These are phyloP conservation scores for Prosopocoilus inquinatus DNA, from an alignment of 2,888 invertebrate genomes.

Conservation along the genomic window DNA sequence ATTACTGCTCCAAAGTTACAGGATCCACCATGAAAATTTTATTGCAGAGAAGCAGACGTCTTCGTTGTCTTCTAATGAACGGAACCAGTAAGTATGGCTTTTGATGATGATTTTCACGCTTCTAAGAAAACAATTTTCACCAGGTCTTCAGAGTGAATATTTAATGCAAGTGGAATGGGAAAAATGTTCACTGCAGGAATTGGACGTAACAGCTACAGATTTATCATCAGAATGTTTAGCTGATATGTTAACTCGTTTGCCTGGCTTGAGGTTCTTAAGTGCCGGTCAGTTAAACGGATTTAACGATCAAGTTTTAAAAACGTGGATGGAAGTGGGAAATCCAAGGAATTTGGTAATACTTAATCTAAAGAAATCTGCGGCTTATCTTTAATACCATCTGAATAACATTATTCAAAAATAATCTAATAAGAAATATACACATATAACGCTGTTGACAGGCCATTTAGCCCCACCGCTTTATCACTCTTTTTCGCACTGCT, in stretches of 20 bases:
- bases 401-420: neutral
- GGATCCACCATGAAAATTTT: constrained; percentile 93
- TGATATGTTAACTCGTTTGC: constrained; percentile 86
- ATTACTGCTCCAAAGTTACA: constrained; percentile 95
- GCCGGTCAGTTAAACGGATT: constrained; percentile 98
- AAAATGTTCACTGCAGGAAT: constrained; percentile 84
- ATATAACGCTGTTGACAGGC: too few species aligned
- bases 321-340: constrained; percentile 86
- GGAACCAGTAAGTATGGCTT: constrained; percentile 80
- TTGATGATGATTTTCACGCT: neutral
- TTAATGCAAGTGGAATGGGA: constrained; percentile 99
- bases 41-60: constrained; percentile 87
- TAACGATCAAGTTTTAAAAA: constrained; percentile 89
- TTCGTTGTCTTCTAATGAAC: constrained; percentile 91
- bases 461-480: too few species aligned
- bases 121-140: constrained; percentile 29
- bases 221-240: constrained; percentile 89
- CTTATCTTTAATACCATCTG: too few species aligned
- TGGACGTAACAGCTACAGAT: constrained; percentile 97
- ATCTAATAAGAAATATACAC: too few species aligned
- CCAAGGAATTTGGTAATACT: constrained; percentile 53
- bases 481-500: too few species aligned
- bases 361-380: neutral
- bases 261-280: constrained; percentile 82
- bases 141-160: constrained; percentile 88